Percentiles rank a stretch among this genome's conserved stretches.
Conservation (phyloP, 2,888 invertebrate species). For the Bimastos eiseni region DNA sequence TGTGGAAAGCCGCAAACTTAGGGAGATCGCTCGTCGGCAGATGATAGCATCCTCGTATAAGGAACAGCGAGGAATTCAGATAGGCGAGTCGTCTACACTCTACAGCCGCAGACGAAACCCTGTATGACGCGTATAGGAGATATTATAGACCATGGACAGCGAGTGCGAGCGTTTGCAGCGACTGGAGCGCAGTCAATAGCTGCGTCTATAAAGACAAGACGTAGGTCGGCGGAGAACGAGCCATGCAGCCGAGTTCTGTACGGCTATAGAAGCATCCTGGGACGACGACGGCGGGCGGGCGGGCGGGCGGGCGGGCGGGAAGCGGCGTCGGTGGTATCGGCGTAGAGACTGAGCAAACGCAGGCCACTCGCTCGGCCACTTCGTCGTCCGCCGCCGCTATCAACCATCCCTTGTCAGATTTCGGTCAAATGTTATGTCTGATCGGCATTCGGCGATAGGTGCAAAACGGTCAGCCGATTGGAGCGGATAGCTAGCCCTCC, state of each 20-base stretch:
- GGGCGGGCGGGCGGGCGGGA: not conserved
- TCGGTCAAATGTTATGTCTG: constrained; percentile 24
- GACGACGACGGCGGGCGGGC: no score
- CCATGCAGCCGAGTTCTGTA: not conserved
- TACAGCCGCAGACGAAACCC: not conserved
- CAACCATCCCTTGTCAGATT: constrained; percentile 25
- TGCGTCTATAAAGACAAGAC: not conserved
- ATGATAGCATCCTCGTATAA: not conserved
- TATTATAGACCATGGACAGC: not conserved
- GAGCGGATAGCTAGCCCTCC: not conserved
- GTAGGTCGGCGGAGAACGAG: not conserved
- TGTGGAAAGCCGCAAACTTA: not conserved
- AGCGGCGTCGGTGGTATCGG: not conserved
- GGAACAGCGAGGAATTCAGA: not conserved
- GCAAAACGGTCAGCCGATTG: constrained; percentile 8
- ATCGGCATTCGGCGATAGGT: constrained; percentile 17
- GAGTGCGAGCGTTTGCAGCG: not conserved
- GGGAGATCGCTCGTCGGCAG: not conserved
- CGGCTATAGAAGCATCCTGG: not conserved
- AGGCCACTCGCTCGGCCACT: not conserved
- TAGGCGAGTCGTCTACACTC: not conserved
- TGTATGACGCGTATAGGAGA: not conserved
- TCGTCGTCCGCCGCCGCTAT: constrained; percentile 1
- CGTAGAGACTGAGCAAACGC: not conserved
- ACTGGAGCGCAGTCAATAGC: not conserved